Evolutionary conservation across 1,140 invertebrate genomes (phyloP), one percentile per base, ranked within the genome.

Genomic region (Streblospio benedicti): DNA sequence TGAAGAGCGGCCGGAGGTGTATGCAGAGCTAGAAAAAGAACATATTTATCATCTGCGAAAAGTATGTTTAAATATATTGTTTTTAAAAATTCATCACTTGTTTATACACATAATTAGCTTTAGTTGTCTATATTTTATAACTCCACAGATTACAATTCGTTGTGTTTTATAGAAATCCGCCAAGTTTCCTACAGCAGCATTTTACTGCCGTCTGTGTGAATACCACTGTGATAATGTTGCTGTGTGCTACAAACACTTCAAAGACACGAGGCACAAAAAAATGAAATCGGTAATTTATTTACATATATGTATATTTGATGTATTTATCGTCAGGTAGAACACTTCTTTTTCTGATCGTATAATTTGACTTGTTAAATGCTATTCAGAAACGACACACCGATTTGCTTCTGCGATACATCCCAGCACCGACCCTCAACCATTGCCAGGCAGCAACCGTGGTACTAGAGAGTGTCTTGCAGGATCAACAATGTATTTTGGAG

Each of bases 171-270:
- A 77, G 76, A 71, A 69, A 66, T 73, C 70, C 28, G 4, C 54
- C 2, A 63, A 64, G 33, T 76, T 74, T 63, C 69, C 70, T 9
- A 68, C 68, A 57, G 76, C 75, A 35, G 68, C 65, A 43, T 79
- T 65, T 61, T 76, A 71, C 59, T 79, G 77, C 65, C 71, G 74
- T 20, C 62, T 79, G 14, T 79, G 77, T 71, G 75, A 77, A 16
- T 79, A 74, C 66, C 76, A 78, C 60, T 71, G 75, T 65, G 71
- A 76, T 57, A 66, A 50, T 27, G 52, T 70, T 0, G 58, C 63
- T 41, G 66, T 74, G 51, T 71, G 69, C 56, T 57, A 67, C 54
- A 65, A 67, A 35, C 77, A 79, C 56, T 68, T 69, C 25, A 67
- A 67, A 49, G 73, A 75, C 56, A 61, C 50, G 9, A 60, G 72